Evolutionary conservation across 1,140 invertebrate species (phyloP).

Genomic region (Aphelinus certus): DNA sequence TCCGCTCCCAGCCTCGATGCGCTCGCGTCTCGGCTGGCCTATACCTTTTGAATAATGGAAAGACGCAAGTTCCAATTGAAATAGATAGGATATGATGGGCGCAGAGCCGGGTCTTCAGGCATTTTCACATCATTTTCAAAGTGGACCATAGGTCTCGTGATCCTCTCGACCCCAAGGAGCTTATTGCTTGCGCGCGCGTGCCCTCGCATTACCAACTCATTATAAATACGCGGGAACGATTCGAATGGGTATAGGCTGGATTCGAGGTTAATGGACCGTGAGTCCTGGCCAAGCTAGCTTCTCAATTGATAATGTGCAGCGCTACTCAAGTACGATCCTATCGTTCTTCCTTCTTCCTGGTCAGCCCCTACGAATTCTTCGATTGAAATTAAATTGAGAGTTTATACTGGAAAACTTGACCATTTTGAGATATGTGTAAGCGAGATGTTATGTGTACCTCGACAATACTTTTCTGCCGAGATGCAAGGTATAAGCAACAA

Average conservation of each 20-base stretch:
- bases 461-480: no score
- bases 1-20: background rate
- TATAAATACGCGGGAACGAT: slow-evolving; percentile 8
- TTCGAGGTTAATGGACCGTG: slow-evolving; percentile 33
- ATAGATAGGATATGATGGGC: background rate
- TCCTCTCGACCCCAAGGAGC: background rate
- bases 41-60: background rate
- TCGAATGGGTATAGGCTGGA: background rate
- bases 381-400: no score
- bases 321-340: background rate
- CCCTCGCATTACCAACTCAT: slow-evolving; percentile 19
- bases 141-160: background rate
- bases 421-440: no score
- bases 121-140: slow-evolving; percentile 4
- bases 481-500: no score
- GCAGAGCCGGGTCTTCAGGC: background rate
- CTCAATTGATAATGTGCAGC: background rate
- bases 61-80: no score
- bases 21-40: background rate
- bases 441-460: no score
- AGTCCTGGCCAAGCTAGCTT: background rate
- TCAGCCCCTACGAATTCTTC: no score
- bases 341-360: background rate
- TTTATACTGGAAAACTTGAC: no score
- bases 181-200: background rate